Percentiles rank a stretch among this genome's conserved stretches.
Conservation (phyloP, 1,140 invertebrate genomes). For the Musca domestica region DNA sequence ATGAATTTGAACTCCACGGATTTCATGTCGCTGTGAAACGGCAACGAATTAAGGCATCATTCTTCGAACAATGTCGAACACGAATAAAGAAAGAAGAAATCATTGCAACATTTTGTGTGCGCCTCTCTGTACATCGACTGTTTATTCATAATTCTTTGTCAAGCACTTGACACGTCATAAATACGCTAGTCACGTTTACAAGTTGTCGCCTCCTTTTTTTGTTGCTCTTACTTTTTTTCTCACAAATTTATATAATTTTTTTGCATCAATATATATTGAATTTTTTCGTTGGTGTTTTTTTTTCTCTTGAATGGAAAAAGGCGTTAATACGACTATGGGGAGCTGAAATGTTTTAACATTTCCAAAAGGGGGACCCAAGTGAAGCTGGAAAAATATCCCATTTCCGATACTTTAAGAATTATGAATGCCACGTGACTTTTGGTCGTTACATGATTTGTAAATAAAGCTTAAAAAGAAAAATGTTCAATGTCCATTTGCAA, state of each 20-base stretch:
- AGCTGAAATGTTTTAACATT: conserved; percentile 1
- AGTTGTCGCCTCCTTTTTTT: neutral
- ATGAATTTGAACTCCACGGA: too few relatives aligned
- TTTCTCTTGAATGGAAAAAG: conserved; percentile 1
- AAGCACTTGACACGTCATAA: neutral
- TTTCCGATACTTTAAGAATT: conserved; percentile 51
- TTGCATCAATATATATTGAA: neutral
- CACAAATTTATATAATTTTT: conserved; percentile 1
- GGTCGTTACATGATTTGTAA: conserved; percentile 28
- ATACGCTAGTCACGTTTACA: conserved; percentile 14
- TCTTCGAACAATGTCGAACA: neutral
- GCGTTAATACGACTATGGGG: neutral
- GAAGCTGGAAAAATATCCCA: neutral
- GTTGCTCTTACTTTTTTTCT: neutral
- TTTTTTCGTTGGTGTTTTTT: neutral
- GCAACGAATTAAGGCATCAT: conserved; percentile 17
- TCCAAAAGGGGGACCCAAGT: neutral
- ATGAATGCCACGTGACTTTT: conserved; percentile 54
- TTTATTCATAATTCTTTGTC: conserved; percentile 14
- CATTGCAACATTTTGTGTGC: neutral
- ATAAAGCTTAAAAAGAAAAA: conserved; percentile 25
- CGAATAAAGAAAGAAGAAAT: neutral
- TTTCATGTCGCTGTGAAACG: too few relatives aligned
- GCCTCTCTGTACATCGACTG: too few relatives aligned
- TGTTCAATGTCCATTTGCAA: conserved; percentile 11